A percentile compares a stretch with the other conserved stretches of the same genome.
phyloP scores from a whole-genome alignment of 1,140 invertebrate genomes.

The Cherax quadricarinatus region DNA sequence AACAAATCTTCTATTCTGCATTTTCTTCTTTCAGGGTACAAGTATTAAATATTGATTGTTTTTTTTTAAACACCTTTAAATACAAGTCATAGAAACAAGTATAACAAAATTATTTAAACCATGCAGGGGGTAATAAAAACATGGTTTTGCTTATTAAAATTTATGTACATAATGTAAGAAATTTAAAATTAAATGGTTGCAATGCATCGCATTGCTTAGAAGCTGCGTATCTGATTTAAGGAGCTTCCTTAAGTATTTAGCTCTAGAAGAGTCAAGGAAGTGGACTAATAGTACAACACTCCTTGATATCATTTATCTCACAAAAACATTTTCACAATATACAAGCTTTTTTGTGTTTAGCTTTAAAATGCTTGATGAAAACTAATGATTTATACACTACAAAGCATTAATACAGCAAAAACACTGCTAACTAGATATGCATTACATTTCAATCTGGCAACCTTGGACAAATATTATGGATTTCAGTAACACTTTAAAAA shows the following conservation, averaged over 20 bases:
- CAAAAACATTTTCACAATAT: background rate
- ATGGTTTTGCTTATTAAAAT: slow-evolving; percentile 40
- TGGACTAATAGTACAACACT: slow-evolving; percentile 17
- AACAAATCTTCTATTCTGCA: no score
- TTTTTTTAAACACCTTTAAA: no score
- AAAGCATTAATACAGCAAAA: slow-evolving; percentile 32
- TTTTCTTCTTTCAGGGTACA: no score
- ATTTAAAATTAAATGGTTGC: slow-evolving; percentile 48
- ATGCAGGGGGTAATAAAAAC: background rate
- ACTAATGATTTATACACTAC: slow-evolving; percentile 19
- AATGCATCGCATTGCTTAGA: slow-evolving; percentile 24
- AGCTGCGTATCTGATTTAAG: slow-evolving; percentile 28
- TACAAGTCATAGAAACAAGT: no score
- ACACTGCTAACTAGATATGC: slow-evolving; percentile 38
- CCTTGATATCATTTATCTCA: slow-evolving; percentile 11
- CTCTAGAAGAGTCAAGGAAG: background rate
- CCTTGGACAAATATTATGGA: slow-evolving; percentile 25
- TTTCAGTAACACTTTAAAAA: background rate
- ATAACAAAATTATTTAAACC: no score
- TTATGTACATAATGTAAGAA: slow-evolving; percentile 68
- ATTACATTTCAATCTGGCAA: slow-evolving; percentile 32
- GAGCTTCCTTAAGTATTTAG: slow-evolving; percentile 28
- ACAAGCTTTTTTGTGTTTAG: slow-evolving; percentile 6
- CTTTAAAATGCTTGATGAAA: slow-evolving; percentile 40
- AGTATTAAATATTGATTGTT: no score